Evolutionary conservation across 2,113 vertebrate genomes (phyloP).

Genomic region (Xenotilapia leptura): DNA sequence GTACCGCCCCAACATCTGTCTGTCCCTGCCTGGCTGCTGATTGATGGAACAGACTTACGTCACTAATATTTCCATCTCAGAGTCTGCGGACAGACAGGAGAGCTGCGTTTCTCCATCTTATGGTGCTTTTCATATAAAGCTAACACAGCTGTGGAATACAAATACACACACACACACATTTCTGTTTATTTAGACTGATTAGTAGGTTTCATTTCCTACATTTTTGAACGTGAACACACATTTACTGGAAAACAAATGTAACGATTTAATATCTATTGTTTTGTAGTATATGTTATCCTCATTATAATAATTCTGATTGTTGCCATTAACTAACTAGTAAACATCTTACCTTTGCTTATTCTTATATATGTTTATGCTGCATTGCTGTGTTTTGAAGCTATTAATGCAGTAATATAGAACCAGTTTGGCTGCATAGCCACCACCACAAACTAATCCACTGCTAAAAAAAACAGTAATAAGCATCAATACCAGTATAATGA

Average conservation of each 20-base stretch:
- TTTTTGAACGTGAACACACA: background rate
- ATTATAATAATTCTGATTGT: background rate
- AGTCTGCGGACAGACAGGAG: constrained; percentile 29
- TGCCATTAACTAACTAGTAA: background rate
- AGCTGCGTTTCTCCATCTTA: background rate
- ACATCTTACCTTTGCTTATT: background rate
- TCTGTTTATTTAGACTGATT: background rate
- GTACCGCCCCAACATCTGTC: constrained; percentile 73
- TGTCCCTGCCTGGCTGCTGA: constrained; percentile 51
- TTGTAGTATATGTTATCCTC: background rate
- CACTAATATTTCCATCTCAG: constrained; percentile 60
- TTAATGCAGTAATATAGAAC: background rate
- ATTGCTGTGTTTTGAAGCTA: background rate
- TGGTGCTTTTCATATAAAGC: background rate
- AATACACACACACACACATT: background rate
- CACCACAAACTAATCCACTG: background rate
- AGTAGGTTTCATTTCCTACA: background rate
- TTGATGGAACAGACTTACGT: constrained; percentile 69
- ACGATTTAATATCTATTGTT: background rate
- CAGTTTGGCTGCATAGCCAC: background rate
- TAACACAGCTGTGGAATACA: background rate
- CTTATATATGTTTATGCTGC: background rate
- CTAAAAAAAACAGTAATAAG: background rate
- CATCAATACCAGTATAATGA: background rate
- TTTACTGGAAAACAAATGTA: background rate